Conservation (phyloP, 2,888 invertebrate genomes). For the Byasa hedistus region DNA sequence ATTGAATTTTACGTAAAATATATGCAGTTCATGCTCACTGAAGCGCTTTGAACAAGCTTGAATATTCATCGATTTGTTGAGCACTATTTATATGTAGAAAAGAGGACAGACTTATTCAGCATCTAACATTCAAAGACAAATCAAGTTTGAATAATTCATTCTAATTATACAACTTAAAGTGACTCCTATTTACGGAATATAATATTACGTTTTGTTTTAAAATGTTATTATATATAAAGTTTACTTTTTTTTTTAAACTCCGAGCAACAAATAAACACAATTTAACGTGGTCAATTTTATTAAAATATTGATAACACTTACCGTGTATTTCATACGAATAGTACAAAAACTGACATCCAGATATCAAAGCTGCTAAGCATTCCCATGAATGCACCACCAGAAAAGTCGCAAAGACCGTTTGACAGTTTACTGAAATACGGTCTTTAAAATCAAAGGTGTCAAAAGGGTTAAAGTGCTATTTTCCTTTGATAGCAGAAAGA, state of each 20-base stretch:
- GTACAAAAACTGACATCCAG: slow-evolving; percentile 34
- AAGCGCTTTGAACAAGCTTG: not conserved
- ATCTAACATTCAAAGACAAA: not conserved
- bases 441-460: slow-evolving; percentile 58
- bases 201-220: too few relatives aligned
- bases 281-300: too few relatives aligned
- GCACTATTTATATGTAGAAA: not conserved
- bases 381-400: slow-evolving; percentile 44
- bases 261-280: too few relatives aligned
- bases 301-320: too few relatives aligned
- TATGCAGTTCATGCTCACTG: not conserved
- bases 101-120: not conserved
- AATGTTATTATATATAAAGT: too few relatives aligned
- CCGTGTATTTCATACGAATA: not conserved
- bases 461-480: slow-evolving; percentile 51
- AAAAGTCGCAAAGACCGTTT: slow-evolving; percentile 46
- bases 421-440: slow-evolving; percentile 50
- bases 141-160: not conserved
- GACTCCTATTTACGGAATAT: too few relatives aligned
- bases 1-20: not conserved
- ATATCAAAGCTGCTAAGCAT: slow-evolving; percentile 47
- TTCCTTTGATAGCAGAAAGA: slow-evolving; percentile 58
- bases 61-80: slow-evolving; percentile 2
- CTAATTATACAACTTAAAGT: too few relatives aligned
- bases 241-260: too few relatives aligned